phyloP scores from a whole-genome alignment of 2,888 invertebrate genomes.

The Exephanes ischioxanthus region DNA sequence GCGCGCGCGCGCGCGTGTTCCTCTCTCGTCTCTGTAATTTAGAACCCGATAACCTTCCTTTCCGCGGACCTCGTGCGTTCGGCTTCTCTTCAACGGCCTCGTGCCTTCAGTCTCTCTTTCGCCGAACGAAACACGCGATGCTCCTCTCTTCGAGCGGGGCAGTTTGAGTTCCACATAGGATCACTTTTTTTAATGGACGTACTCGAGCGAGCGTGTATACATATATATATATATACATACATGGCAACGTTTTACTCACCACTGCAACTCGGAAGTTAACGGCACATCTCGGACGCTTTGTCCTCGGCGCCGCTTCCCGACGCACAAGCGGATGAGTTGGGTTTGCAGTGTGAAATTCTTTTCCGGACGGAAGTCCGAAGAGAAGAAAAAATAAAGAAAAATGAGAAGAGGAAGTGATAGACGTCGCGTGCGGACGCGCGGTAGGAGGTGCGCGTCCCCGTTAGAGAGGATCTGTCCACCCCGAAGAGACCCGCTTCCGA shows the following conservation, averaged over 20 bases:
- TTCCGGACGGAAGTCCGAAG: neutral
- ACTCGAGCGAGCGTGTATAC: neutral
- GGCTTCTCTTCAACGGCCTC: slow-evolving; percentile 64
- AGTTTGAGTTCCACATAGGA: slow-evolving; percentile 65
- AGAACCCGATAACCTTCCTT: slow-evolving; percentile 72
- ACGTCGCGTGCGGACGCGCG: neutral
- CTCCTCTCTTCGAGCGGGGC: slow-evolving; percentile 44
- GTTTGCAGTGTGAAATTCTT: neutral
- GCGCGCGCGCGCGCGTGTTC: slow-evolving; percentile 53
- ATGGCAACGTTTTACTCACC: slow-evolving; percentile 18
- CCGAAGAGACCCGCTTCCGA: slow-evolving; percentile 2
- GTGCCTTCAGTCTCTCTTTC: slow-evolving; percentile 57
- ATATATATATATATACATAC: slow-evolving; percentile 1
- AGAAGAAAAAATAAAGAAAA: neutral
- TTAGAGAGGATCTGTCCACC: neutral
- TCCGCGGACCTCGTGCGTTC: slow-evolving; percentile 67
- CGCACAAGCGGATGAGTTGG: neutral
- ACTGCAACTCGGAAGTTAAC: slow-evolving; percentile 54
- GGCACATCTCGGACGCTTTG: slow-evolving; percentile 62
- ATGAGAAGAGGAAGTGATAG: neutral
- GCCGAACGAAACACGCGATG: slow-evolving; percentile 59
- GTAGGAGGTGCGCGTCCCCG: neutral
- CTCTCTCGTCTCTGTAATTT: slow-evolving; percentile 71
- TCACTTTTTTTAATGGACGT: slow-evolving; percentile 47
- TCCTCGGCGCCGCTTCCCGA: slow-evolving; percentile 34